These are phyloP conservation scores for Arbacia lixula DNA, from an alignment of 53 echinoderm and acorn worm genomes.

Conservation along the genomic window DNA sequence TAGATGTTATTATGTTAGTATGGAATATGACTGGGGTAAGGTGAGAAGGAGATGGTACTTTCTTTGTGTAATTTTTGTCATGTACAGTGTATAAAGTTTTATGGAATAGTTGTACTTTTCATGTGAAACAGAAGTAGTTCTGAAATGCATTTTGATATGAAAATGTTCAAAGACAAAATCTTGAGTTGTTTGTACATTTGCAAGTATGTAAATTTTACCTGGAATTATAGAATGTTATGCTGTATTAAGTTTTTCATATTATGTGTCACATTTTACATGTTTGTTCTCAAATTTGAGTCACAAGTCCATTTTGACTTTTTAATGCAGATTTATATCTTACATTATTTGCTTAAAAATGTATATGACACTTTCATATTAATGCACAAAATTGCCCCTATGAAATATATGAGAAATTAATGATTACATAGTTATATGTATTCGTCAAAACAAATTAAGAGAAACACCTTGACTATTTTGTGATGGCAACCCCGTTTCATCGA, in stretches of 20 bases:
- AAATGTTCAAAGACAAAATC: not conserved
- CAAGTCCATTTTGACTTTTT: too few relatives aligned
- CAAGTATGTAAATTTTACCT: constrained; percentile 34
- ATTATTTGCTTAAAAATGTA: too few relatives aligned
- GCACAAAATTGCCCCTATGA: too few relatives aligned
- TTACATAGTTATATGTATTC: constrained; percentile 13
- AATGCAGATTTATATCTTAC: too few relatives aligned
- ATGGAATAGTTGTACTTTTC: constrained; percentile 43
- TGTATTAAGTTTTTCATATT: constrained; percentile 24
- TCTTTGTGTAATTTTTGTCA: constrained; percentile 40
- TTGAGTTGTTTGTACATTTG: constrained; percentile 32
- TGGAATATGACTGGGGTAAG: not conserved
- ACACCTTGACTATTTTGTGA: too few relatives aligned
- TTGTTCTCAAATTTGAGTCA: too few relatives aligned
- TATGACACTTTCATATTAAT: too few relatives aligned
- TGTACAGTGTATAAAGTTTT: constrained; percentile 53
- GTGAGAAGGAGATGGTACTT: constrained; percentile 24
- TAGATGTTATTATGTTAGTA: too few relatives aligned
- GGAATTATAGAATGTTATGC: constrained; percentile 2
- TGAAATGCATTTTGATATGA: constrained; percentile 51
- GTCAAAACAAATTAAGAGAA: not conserved
- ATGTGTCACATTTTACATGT: too few relatives aligned
- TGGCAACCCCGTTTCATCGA: too few relatives aligned
- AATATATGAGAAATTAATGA: not conserved
- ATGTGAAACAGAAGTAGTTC: constrained; percentile 28